Base-by-base conservation (phyloP, 2,113 vertebrate species). In the Furnarius figulus region DNA sequence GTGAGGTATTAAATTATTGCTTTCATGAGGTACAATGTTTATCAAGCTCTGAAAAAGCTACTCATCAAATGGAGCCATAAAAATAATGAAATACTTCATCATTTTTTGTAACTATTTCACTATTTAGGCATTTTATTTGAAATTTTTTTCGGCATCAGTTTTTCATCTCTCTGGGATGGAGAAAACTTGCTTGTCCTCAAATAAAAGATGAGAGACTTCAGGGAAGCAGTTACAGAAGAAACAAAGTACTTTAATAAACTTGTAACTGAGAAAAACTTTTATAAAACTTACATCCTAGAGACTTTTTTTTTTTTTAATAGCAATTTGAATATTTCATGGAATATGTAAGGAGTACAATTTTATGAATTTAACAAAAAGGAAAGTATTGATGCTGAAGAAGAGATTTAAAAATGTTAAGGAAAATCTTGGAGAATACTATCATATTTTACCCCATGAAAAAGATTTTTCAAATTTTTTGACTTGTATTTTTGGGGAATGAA, bases 361-460 rank as follows among this genome's bases (percentile, higher is more conserved):
- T 58, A 30, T 24, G 53, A 81, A 46, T 78, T 42, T 81, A 63
- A 49, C 7, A 30, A 28, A 62, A 50, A 33, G 0, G 50, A 24
- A 67, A 24, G 0, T 15, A 42, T 31, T 50, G 42, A 59, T 58
- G 55, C 0, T 17, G 10, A 77, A 84, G 61, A 14, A 16, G 3
- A 73, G 9, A 44, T 35, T 23, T 61, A 35, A 42, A 63, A 10
- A 46, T 46, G 2, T 1, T 11, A 31, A 70, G 18, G n/a, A 73
- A 80, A 52, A 3, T 9, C 8, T 35, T 25, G 5, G 8, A 72
- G 18, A 59, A 61, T 44, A 5, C 0, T 39, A 8, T 3, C 0
- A 5, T 44, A 2, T 47, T 91, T 46, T 68, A 59, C 19, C 3
- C 4, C 37, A 12, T 16, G 14, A 50, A 1, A 67, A 59, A 21